phyloP scores from a whole-genome alignment of 2,888 invertebrate species.

The Oeneis ivallda region DNA sequence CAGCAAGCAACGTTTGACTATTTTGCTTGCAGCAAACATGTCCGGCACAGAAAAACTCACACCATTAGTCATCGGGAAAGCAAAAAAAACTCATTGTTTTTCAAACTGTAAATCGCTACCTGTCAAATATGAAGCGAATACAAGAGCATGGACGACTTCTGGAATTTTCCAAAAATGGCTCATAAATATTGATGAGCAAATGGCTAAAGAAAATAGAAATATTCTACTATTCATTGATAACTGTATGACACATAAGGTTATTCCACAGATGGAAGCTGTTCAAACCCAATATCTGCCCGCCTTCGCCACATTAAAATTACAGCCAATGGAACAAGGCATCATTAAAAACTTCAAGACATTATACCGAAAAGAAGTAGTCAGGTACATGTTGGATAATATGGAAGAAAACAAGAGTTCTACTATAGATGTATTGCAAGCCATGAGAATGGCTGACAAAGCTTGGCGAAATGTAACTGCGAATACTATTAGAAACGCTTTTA shows the following conservation, averaged over 20 bases:
- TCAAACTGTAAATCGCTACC: slow-evolving; percentile 28
- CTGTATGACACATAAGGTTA: slow-evolving; percentile 19
- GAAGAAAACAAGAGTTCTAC: slow-evolving; percentile 17
- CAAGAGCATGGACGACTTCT: slow-evolving; percentile 37
- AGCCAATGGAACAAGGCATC: slow-evolving; percentile 33
- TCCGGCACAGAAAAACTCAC: slow-evolving; percentile 39
- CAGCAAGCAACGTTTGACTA: slow-evolving; percentile 40
- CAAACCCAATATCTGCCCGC: slow-evolving; percentile 28
- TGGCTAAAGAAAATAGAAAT: slow-evolving; percentile 27
- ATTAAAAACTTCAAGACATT: slow-evolving; percentile 26
- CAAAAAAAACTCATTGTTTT: slow-evolving; percentile 30
- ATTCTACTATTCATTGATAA: slow-evolving; percentile 34
- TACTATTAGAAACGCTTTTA: slow-evolving; percentile 29
- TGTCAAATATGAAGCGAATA: slow-evolving; percentile 35
- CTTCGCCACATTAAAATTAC: slow-evolving; percentile 25
- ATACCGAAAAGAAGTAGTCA: slow-evolving; percentile 33
- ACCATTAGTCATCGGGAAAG: slow-evolving; percentile 40
- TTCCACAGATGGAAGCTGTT: slow-evolving; percentile 27
- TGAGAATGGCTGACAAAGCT: slow-evolving; percentile 33
- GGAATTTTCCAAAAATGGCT: slow-evolving; percentile 30
- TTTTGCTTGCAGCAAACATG: slow-evolving; percentile 39
- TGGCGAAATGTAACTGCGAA: slow-evolving; percentile 28
- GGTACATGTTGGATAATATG: slow-evolving; percentile 22
- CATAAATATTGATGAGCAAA: slow-evolving; percentile 28
- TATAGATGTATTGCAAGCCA: slow-evolving; percentile 34